These are phyloP conservation scores for Agrypnia vestita DNA, from an alignment of 1,140 invertebrate species.

Conservation along the genomic window DNA sequence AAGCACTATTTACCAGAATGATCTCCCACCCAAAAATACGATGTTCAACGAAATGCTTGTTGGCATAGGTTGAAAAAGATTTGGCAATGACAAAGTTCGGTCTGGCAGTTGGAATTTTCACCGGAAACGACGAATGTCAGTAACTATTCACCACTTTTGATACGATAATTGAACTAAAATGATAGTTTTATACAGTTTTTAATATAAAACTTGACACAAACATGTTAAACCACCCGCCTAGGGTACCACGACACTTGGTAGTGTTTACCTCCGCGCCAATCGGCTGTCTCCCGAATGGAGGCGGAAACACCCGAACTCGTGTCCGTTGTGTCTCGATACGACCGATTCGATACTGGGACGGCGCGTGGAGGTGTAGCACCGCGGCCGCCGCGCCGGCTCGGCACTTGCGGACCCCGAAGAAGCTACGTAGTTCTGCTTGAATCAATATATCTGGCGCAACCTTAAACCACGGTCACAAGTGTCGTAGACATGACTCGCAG, in stretches of 20 bases:
- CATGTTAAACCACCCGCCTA: conserved; percentile 51
- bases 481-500: too few species aligned
- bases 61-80: conserved; percentile 55
- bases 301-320: conserved; percentile 43
- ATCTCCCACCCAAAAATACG: conserved; percentile 40
- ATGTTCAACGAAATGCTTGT: conserved; percentile 49
- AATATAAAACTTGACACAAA: conserved; percentile 51
- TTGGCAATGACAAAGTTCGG: conserved; percentile 44
- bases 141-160: conserved; percentile 25
- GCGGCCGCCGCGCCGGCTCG: conserved; percentile 30
- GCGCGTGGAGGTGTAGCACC: conserved; percentile 58
- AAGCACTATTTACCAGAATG: conserved; percentile 45
- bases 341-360: conserved; percentile 24
- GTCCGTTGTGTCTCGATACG: conserved; percentile 45
- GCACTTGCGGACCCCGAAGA: conserved; percentile 12
- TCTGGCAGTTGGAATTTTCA: conserved; percentile 22
- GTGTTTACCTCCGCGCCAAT: conserved; percentile 56
- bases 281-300: conserved; percentile 14
- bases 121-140: conserved; percentile 14
- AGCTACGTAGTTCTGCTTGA: conserved; percentile 32
- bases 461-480: background rate
- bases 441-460: conserved; percentile 35
- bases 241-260: conserved; percentile 48
- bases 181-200: conserved; percentile 41
- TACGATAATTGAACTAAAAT: conserved; percentile 5